These are phyloP conservation scores for Pectinophora gossypiella DNA, from an alignment of 1,140 invertebrate species.

Conservation along the genomic window DNA sequence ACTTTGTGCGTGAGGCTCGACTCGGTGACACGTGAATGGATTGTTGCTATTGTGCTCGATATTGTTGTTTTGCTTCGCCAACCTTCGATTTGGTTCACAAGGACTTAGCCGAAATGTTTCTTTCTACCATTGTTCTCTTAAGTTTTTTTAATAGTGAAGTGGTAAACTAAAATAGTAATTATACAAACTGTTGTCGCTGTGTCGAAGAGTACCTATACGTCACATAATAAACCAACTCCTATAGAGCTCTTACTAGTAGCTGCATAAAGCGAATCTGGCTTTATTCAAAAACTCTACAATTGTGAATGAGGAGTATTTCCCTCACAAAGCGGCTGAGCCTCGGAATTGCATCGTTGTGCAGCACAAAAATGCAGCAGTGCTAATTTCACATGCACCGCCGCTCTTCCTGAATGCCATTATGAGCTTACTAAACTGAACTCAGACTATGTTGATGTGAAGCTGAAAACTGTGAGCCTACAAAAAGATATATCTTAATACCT, in stretches of 20 bases:
- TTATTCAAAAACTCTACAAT: constrained; percentile 60
- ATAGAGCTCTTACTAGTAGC: not conserved
- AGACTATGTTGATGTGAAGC: too few relatives aligned
- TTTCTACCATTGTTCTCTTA: too few relatives aligned
- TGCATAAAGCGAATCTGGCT: constrained; percentile 28
- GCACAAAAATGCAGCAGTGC: constrained; percentile 49
- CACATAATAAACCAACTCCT: constrained; percentile 43
- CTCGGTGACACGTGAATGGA: constrained; percentile 16
- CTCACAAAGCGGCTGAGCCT: constrained; percentile 46
- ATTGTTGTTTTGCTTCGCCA: not conserved
- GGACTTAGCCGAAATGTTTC: not conserved
- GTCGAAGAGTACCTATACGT: constrained; percentile 2
- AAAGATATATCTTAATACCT: not conserved
- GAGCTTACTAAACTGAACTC: constrained; percentile 26
- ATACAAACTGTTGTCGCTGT: not conserved
- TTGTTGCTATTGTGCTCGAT: constrained; percentile 23
- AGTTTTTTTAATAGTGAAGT: too few relatives aligned
- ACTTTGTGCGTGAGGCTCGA: constrained; percentile 13
- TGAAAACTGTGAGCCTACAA: not conserved
- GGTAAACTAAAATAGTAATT: not conserved
- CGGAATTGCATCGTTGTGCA: constrained; percentile 56
- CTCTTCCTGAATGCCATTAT: constrained; percentile 49
- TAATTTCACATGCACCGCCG: constrained; percentile 49
- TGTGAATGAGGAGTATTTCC: constrained; percentile 41
- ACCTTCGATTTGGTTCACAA: not conserved